These are phyloP conservation scores for Ernsta delagoae DNA, from an alignment of 2,888 invertebrate genomes.

Conservation along the genomic window DNA sequence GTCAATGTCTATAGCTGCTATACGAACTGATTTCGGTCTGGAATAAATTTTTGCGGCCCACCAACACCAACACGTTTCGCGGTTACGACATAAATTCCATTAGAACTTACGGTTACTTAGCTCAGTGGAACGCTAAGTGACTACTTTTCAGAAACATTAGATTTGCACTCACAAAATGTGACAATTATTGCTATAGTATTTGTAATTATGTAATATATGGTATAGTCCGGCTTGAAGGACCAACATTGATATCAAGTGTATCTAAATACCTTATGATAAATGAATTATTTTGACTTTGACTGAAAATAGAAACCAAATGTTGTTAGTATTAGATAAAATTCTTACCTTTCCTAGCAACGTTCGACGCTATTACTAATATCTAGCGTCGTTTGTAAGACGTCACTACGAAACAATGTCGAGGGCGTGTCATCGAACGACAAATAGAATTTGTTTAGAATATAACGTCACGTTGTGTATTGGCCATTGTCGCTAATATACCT, in stretches of 20 bases:
- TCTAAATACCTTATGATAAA: no score
- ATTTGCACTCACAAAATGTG: no score
- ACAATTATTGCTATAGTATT: no score
- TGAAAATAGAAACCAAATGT: no score
- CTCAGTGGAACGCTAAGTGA: constrained; percentile 10
- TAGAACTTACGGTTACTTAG: constrained; percentile 28
- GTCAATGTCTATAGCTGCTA: background rate
- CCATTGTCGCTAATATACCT: background rate
- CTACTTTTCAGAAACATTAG: no score
- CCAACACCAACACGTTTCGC: constrained; percentile 40
- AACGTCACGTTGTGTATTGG: constrained; percentile 6
- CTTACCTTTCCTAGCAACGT: background rate
- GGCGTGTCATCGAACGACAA: constrained; percentile 8
- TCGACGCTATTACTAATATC: background rate
- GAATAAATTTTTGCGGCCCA: constrained; percentile 45
- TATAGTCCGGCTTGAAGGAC: no score
- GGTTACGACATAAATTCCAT: constrained; percentile 51
- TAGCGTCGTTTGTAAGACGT: background rate
- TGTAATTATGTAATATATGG: no score
- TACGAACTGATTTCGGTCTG: constrained; percentile 19
- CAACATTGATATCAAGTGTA: no score
- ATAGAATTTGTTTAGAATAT: constrained; percentile 1
- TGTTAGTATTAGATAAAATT: background rate
- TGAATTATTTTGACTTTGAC: no score
- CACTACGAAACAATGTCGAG: constrained; percentile 16